Percentiles rank a stretch among this genome's conserved stretches.
These are phyloP conservation scores for Epinephelus coioides DNA, from an alignment of 2,797 vertebrate genomes.

Conservation along the genomic window DNA sequence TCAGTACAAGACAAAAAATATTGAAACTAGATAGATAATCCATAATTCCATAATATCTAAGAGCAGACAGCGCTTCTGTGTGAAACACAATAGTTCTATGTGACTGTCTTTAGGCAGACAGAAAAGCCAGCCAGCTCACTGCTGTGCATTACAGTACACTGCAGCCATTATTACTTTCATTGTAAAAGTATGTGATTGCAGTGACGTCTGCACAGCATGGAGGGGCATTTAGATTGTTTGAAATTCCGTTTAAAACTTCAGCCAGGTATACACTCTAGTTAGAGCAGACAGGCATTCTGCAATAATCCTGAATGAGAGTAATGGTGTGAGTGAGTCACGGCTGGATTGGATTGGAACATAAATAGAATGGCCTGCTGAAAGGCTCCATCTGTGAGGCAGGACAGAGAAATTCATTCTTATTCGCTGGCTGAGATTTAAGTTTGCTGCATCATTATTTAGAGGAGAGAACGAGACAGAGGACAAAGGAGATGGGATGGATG, in stretches of 20 bases:
- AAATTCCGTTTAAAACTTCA: conserved; percentile 30
- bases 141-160: background rate
- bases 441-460: conserved; percentile 52
- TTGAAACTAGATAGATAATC: too few species aligned
- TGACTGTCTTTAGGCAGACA: conserved; percentile 1
- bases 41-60: too few species aligned
- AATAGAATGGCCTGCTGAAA: conserved; percentile 52
- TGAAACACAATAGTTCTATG: background rate
- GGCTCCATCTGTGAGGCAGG: conserved; percentile 40
- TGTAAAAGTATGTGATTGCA: background rate
- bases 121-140: background rate
- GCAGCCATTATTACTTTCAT: background rate
- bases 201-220: background rate
- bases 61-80: background rate
- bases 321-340: conserved; percentile 42
- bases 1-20: too few species aligned
- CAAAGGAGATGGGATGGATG: conserved; percentile 12
- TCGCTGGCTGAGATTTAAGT: conserved; percentile 42
- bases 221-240: conserved; percentile 13
- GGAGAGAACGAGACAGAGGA: conserved; percentile 30
- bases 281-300: conserved; percentile 26
- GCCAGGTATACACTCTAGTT: conserved; percentile 2
- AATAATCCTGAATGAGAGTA: conserved; percentile 55
- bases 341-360: conserved; percentile 49
- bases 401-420: conserved; percentile 39